Evolutionary conservation across 2,888 invertebrate species (phyloP).

Genomic region (Heliconius hortense): DNA sequence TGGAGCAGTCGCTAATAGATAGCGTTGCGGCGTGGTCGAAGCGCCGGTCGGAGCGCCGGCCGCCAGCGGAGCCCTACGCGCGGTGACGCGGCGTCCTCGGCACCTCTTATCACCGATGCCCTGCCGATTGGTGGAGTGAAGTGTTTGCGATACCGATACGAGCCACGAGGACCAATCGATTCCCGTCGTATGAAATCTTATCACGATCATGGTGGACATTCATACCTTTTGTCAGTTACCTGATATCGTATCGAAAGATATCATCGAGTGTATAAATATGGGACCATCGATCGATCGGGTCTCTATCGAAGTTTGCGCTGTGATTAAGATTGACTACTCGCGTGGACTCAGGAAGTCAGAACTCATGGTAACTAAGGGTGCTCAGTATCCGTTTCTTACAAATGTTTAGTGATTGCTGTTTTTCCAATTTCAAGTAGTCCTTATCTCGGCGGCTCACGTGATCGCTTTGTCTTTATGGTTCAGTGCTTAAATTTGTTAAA

Average conservation of each 20-base stretch:
- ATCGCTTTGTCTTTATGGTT: slow-evolving; percentile 19
- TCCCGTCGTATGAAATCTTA: slow-evolving; percentile 73
- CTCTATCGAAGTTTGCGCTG: slow-evolving; percentile 76
- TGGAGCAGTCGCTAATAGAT: slow-evolving; percentile 63
- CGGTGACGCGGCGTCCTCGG: slow-evolving; percentile 45
- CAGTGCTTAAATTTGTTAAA: slow-evolving; percentile 26
- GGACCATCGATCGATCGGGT: slow-evolving; percentile 80
- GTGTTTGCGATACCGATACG: slow-evolving; percentile 76
- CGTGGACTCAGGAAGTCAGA: slow-evolving; percentile 32
- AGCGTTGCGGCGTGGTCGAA: slow-evolving; percentile 57
- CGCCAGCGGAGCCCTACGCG: slow-evolving; percentile 45
- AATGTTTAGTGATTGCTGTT: slow-evolving; percentile 20
- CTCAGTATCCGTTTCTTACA: slow-evolving; percentile 28
- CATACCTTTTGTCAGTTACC: slow-evolving; percentile 71
- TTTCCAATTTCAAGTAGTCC: slow-evolving; percentile 5
- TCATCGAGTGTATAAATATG: slow-evolving; percentile 81
- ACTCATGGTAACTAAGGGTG: slow-evolving; percentile 42
- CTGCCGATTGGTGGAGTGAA: slow-evolving; percentile 74
- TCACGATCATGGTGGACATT: slow-evolving; percentile 78
- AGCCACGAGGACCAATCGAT: slow-evolving; percentile 74
- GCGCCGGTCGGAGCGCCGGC: slow-evolving; percentile 47
- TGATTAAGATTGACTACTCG: slow-evolving; percentile 66
- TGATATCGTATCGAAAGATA: slow-evolving; percentile 79
- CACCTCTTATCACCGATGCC: slow-evolving; percentile 63
- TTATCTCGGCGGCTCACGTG: slow-evolving; percentile 25